These are phyloP conservation scores for Plecotus auritus DNA, from an alignment of 2,113 vertebrate species.

Conservation along the genomic window DNA sequence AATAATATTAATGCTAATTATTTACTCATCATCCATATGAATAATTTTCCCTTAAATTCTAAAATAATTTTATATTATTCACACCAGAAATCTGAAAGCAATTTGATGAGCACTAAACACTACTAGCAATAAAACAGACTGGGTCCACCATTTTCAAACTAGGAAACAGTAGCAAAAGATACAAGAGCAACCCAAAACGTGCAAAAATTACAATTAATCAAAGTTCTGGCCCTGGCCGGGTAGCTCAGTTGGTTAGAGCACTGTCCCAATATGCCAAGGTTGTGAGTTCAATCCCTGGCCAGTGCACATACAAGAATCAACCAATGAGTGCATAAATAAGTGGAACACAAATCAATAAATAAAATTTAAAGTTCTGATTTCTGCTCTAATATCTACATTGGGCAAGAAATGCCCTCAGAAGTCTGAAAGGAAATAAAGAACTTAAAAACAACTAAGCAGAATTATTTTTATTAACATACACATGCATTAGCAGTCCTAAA, in stretches of 20 bases:
- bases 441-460: neutral
- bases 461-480: neutral
- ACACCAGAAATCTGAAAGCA: neutral
- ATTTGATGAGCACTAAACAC: neutral
- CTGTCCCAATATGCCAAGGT: neutral
- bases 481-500: neutral
- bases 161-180: neutral
- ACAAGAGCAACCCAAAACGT: neutral
- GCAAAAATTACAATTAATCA: neutral
- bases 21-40: conserved; percentile 44
- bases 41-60: conserved; percentile 24
- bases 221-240: neutral
- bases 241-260: neutral
- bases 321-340: neutral
- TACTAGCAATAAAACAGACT: neutral
- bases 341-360: neutral
- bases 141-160: neutral
- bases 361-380: neutral
- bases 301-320: neutral
- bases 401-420: neutral
- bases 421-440: neutral
- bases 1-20: conserved; percentile 9
- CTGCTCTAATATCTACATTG: neutral
- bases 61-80: neutral
- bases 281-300: neutral